phyloP scores from a whole-genome alignment of 2,888 invertebrate species.

The Caenorhabditis imperialis region DNA sequence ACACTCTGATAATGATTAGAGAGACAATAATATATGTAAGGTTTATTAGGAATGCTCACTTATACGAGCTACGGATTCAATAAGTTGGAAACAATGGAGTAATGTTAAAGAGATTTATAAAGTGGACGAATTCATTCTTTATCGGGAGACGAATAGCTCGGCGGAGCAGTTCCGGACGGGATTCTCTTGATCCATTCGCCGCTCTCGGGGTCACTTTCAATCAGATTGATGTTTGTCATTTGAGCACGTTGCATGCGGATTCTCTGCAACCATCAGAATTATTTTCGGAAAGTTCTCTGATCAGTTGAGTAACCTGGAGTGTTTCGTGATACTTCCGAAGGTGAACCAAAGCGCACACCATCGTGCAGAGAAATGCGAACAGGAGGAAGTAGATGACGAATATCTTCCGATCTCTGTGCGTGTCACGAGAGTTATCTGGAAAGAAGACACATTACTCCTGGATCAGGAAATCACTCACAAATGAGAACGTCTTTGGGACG shows the following conservation, averaged over 20 bases:
- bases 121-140: no score
- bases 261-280: conserved; percentile 7
- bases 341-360: conserved; percentile 12
- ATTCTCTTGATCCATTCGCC: conserved; percentile 24
- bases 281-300: no score
- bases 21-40: no score
- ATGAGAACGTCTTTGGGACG: conserved; percentile 35
- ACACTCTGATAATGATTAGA: no score
- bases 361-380: conserved; percentile 9
- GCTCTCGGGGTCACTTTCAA: neutral
- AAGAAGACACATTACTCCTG: neutral
- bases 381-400: conserved; percentile 21
- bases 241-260: conserved; percentile 12
- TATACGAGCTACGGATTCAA: no score
- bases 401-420: neutral
- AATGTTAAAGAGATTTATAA: no score
- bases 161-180: conserved; percentile 32
- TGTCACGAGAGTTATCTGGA: conserved; percentile 11
- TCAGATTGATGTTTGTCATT: neutral
- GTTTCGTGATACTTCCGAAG: conserved; percentile 11
- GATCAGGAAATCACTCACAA: conserved; percentile 9
- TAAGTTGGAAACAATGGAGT: no score
- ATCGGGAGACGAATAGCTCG: conserved; percentile 33
- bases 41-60: no score
- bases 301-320: conserved; percentile 3